A percentile compares a stretch with the other conserved stretches of the same genome.
Evolutionary conservation across 2,888 invertebrate species (phyloP).

Genomic region (Drosophila sordidula): DNA sequence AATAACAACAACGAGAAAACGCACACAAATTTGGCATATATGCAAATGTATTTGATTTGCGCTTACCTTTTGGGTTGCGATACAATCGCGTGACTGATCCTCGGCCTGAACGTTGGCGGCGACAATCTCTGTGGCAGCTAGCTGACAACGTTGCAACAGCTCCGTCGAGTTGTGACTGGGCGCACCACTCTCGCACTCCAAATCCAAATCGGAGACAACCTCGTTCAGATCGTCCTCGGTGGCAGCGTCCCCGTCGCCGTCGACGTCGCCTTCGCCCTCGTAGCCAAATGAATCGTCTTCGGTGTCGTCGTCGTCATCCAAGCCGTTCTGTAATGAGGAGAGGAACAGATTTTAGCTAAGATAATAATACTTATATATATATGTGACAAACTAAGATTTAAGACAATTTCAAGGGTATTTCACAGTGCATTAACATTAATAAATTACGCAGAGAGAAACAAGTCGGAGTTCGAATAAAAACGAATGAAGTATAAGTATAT

Average conservation of each 20-base stretch:
- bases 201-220: constrained; percentile 79
- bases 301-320: constrained; percentile 76
- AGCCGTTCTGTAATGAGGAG: constrained; percentile 63
- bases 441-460: too few species aligned
- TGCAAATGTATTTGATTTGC: constrained; percentile 19
- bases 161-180: constrained; percentile 66
- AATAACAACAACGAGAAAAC: constrained; percentile 19
- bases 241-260: constrained; percentile 72
- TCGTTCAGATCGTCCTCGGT: constrained; percentile 83
- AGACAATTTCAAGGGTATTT: constrained; percentile 10
- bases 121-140: constrained; percentile 60
- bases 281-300: constrained; percentile 75
- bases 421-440: not conserved
- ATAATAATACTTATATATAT: too few species aligned
- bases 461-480: too few species aligned
- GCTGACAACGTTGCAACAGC: constrained; percentile 66
- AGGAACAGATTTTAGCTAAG: not conserved
- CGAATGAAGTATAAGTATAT: too few species aligned
- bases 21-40: constrained; percentile 64
- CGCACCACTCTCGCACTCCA: constrained; percentile 69
- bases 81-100: constrained; percentile 80
- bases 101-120: constrained; percentile 47
- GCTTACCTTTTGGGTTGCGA: constrained; percentile 80
- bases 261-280: constrained; percentile 64
- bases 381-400: too few species aligned